Conservation (phyloP, 1,140 invertebrate genomes). For the Luehdorfia chinensis region DNA sequence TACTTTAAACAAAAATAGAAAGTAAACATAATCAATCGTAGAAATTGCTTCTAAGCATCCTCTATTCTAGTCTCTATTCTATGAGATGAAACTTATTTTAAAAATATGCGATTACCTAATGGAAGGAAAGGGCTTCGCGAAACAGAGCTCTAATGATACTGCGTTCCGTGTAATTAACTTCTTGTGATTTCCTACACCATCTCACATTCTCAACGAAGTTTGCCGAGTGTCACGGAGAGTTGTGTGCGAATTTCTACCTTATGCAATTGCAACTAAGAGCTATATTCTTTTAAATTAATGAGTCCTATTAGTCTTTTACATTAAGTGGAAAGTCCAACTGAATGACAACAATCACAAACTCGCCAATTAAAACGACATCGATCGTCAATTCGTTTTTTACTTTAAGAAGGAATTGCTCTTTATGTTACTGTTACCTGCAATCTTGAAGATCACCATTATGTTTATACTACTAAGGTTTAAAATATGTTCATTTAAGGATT, state of each 20-base stretch:
- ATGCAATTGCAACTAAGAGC: not conserved
- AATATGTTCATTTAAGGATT: not conserved
- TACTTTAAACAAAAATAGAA: no score
- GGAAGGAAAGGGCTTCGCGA: not conserved
- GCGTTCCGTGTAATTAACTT: constrained; percentile 27
- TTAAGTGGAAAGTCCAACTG: constrained; percentile 3
- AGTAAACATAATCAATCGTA: no score
- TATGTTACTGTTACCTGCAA: not conserved
- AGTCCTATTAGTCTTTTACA: not conserved
- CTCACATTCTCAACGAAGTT: not conserved
- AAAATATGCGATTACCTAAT: not conserved
- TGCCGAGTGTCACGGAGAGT: not conserved
- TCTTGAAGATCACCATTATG: constrained; percentile 1
- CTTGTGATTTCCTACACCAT: constrained; percentile 15
- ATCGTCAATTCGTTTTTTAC: constrained; percentile 32
- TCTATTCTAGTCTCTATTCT: no score
- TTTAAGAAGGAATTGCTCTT: constrained; percentile 16
- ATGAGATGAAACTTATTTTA: no score
- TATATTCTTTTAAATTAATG: not conserved
- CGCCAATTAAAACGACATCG: constrained; percentile 31
- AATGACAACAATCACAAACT: constrained; percentile 24
- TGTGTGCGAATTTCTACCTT: not conserved
- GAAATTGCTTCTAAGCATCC: no score
- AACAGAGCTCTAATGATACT: constrained; percentile 20
- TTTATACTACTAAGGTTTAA: not conserved